These are phyloP conservation scores for Choloepus didactylus DNA, from an alignment of 2,797 vertebrate genomes.

Conservation along the genomic window DNA sequence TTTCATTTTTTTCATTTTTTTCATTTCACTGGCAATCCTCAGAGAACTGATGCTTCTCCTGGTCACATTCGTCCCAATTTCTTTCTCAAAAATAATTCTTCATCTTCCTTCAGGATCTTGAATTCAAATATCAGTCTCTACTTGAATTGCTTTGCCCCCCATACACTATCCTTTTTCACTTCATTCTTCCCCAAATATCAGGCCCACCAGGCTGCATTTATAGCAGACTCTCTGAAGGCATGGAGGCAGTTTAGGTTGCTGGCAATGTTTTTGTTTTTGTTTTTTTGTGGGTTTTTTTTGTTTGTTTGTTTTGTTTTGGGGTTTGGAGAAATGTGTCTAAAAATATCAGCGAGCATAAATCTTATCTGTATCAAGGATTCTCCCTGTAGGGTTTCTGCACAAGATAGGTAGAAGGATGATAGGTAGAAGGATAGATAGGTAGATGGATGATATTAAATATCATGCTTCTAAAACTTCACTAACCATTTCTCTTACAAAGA, in stretches of 20 bases:
- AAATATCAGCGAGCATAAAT: neutral
- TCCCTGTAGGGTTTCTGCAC: neutral
- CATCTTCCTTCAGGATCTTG: accelerated
- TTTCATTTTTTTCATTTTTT: neutral
- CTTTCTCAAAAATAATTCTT: too few species aligned
- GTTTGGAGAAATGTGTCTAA: neutral
- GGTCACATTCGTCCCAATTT: accelerated
- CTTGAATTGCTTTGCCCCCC: too few species aligned
- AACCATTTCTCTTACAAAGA: neutral
- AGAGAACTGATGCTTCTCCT: accelerated
- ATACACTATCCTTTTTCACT: accelerated
- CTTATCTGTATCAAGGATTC: neutral
- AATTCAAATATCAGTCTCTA: neutral
- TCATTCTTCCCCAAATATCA: accelerated
- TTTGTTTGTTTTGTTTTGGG: too few species aligned
- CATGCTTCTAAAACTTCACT: neutral
- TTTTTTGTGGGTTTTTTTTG: neutral
- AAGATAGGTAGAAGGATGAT: too few species aligned
- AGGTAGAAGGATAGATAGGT: too few species aligned
- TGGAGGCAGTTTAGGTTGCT: neutral
- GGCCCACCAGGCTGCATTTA: accelerated
- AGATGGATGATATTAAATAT: too few species aligned
- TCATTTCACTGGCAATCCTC: accelerated
- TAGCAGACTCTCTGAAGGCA: neutral
- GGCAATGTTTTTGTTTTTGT: neutral